Evolutionary conservation across 2,113 vertebrate species (phyloP), one percentile per base, ranked within the genome.

Genomic region (Ictidomys tridecemlineatus): DNA sequence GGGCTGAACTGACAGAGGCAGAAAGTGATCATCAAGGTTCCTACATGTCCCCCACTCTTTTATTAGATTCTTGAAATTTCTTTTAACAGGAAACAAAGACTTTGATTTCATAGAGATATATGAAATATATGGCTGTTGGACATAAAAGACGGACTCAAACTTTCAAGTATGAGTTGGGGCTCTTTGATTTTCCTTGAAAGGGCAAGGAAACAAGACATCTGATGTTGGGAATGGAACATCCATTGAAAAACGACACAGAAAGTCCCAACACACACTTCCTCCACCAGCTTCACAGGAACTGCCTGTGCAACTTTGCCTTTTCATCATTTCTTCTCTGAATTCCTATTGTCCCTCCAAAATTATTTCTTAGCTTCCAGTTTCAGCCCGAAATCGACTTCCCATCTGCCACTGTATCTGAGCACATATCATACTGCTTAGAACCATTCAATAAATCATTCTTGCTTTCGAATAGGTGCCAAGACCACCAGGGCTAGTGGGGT

Each of bases 51-150:
- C 26, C 16, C 8, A 82, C 5, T 3, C 16, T 92, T 79, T 78
- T 28, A 63, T 61, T 76, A 87, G 76, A 69, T 76, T 95, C 76
- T 84, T 86, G 20, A 74, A 91, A 89, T 93, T 51, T 84, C 65
- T 79, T 96, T 95, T 39, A 95, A 67, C 4, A 61, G 58, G 73
- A 95, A 94, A 79, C 53, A 91, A 94, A 89, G 51, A 39, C 51
- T 88, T 92, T 85, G 3, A 34, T 91, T 96, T 97, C 88, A 30
- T 14, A 63, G 69, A 88, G 30, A 7, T 22, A 65, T 45, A 74
- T 4, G 30, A 7, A 8, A 65, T 45, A 74, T 4, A 72, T 72
- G 48, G 42, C 53, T 94, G 12, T 37, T 51, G 70, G 53, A 92
- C 34, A 56, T 22, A 92, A 94, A 88, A 70, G 61, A 78, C 48